A percentile compares a stretch with the other conserved stretches of the same genome.
Evolutionary conservation across 2,888 invertebrate genomes (phyloP).

Genomic region (Flabesymbios commensalis): DNA sequence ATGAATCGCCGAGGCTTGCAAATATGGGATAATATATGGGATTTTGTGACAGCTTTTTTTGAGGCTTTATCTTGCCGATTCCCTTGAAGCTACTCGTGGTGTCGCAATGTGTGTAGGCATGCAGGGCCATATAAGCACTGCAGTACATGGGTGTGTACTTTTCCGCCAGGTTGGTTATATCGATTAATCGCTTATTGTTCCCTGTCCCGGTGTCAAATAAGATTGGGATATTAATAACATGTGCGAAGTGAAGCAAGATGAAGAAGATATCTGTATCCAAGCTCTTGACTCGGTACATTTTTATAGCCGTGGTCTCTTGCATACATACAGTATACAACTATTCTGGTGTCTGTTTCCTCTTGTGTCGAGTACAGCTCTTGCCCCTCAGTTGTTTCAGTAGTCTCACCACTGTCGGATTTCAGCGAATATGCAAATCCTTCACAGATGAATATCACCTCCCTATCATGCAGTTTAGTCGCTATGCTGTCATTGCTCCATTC

Average conservation of each 20-base stretch:
- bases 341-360: conserved; percentile 9
- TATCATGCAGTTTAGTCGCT: too few relatives aligned
- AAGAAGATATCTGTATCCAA: conserved; percentile 29
- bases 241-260: conserved; percentile 20
- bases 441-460: too few relatives aligned
- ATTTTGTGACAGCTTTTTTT: conserved; percentile 1
- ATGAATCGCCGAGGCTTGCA: neutral
- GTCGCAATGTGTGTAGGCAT: conserved; percentile 22
- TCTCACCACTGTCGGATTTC: too few relatives aligned
- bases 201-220: conserved; percentile 21
- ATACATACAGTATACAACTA: conserved; percentile 21
- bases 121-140: conserved; percentile 17
- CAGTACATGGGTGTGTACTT: conserved; percentile 1
- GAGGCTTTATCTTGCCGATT: conserved; percentile 13
- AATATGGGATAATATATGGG: neutral
- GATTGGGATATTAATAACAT: conserved; percentile 3
- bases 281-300: conserved; percentile 12
- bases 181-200: conserved; percentile 13
- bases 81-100: conserved; percentile 24
- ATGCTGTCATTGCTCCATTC: conserved; percentile 25
- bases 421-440: too few relatives aligned
- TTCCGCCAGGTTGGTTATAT: conserved; percentile 11
- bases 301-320: conserved; percentile 16
- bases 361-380: conserved; percentile 16
- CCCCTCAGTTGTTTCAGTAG: neutral